phyloP scores from a whole-genome alignment of 2,888 invertebrate genomes.

The Alsophila aescularia region DNA sequence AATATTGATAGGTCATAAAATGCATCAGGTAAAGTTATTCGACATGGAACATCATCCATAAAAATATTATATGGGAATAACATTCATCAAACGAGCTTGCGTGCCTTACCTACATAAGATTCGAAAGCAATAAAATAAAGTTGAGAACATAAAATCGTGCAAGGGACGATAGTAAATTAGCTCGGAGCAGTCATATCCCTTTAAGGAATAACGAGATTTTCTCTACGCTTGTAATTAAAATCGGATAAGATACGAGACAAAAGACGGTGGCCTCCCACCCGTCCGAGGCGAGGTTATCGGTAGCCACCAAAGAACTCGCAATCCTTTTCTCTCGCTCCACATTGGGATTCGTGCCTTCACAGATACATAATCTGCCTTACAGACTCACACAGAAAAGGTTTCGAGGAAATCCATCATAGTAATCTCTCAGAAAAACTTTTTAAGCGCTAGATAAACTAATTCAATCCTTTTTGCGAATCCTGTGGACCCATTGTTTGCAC shows the following conservation, averaged over 20 bases:
- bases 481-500: slow-evolving; percentile 61
- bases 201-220: slow-evolving; percentile 82
- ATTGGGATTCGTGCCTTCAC: slow-evolving; percentile 19
- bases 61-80: slow-evolving; percentile 49
- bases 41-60: slow-evolving; percentile 45
- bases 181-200: slow-evolving; percentile 75
- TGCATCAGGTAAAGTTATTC: slow-evolving; percentile 40
- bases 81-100: slow-evolving; percentile 50
- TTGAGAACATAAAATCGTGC: slow-evolving; percentile 71
- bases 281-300: slow-evolving; percentile 61
- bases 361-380: slow-evolving; percentile 36
- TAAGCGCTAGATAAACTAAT: slow-evolving; percentile 68
- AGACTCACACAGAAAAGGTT: slow-evolving; percentile 47
- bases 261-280: slow-evolving; percentile 63
- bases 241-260: slow-evolving; percentile 83
- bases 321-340: slow-evolving; percentile 17
- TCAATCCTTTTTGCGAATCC: slow-evolving; percentile 73
- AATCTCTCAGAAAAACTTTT: slow-evolving; percentile 70
- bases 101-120: slow-evolving; percentile 57
- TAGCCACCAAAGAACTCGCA: slow-evolving; percentile 11
- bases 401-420: slow-evolving; percentile 63
- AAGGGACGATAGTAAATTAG: slow-evolving; percentile 75
- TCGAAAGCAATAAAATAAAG: slow-evolving; percentile 70
- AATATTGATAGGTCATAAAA: slow-evolving; percentile 41
- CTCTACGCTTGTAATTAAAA: slow-evolving; percentile 82